Evolutionary conservation across 2,797 vertebrate species (phyloP), one percentile per base, ranked within the genome.

Genomic region (Falco columbarius): DNA sequence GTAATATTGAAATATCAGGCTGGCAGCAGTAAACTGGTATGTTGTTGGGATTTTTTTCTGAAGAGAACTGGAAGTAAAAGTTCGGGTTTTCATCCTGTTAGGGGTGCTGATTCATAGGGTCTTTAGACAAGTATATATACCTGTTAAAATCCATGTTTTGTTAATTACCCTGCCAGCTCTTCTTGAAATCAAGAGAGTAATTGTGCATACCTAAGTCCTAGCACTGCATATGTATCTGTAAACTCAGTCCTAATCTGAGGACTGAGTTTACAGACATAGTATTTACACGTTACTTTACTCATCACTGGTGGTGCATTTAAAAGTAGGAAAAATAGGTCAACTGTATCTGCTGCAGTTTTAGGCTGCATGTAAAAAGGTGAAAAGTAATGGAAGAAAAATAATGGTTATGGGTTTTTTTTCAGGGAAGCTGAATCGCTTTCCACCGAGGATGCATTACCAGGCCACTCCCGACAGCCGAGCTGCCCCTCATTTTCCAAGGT

Each of bases 371-470:
- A 19, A 52, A 68, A 83, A n/a, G 34, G 27, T 81, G 26, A 46
- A 52, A 86, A 65, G 19, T 13, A 55, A 49, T 0, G 30, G 59
- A 81, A 89, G 56, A 86, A 71, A 71, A 93, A 90, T 65, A 49
- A 94, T 19, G 2, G 2, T 7, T 29, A 22, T 94, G 26, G 26
- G 86, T 47, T 36, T 29, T 94, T 79, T 97, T 97, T 97, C 96
- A 99, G 99, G 98, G 84, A 99, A 98, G 74, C 98, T 98, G 3
- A 98, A 98, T 32, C 98, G 95, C 63, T 98, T 99, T 97, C 98
- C 98, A 32, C 98, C 98, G 1, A 93, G 97, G 95, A 98, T 98
- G 98, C 98, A 98, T 85, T 98, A 97, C 55, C 97, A 98, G 8
- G 90, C 97, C 4, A 47, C 97, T 29, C 97, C 98, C 0, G 98